Base-by-base conservation (phyloP, 1,140 invertebrate genomes). In the Druon quercuslanigerum region DNA sequence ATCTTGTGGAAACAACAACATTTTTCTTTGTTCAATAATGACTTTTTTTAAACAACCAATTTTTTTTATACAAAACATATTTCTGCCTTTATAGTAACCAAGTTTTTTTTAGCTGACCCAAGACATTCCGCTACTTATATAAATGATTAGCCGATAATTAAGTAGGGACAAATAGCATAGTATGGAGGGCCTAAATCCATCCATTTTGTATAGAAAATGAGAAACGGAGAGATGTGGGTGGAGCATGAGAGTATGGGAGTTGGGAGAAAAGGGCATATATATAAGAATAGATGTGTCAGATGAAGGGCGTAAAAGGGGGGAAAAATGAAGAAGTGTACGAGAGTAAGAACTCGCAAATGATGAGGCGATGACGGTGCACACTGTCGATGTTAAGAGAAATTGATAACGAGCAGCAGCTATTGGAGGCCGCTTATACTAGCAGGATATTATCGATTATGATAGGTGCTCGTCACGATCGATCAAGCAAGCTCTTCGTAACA, bases 281-380 rank as follows among this genome's bases (percentile, higher is more conserved):
- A 40, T 33, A 66, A 46, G 60, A 66, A 66, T 66, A 66, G 60
- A 66, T 66, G 33, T 66, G 13, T 40, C 60, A 7, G 60, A 66
- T 40, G 13, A 46, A 66, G 60, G 60, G 57, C 19, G 57, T 60
- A 25, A 25, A 14, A 25, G 20, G 60, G 81, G 76, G 75, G 78
- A 70, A 74, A 77, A 71, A 76, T 73, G 81, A 71, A 74, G 75
- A 76, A 71, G 46, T 56, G 60, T 77, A 79, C 74, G 50, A 54
- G 76, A 80, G 73, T 66, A 78, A 79, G 74, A 78, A 76, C 60
- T 72, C 79, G 77, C 73, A 84, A 82, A 84, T 84, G 82, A 80
- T 71, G 78, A 72, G 57, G 74, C 77, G 77, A 82, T 84, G 80
- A 84, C 80, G 78, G 51, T 82, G 80, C 81, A 77, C 73, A 79